These are phyloP conservation scores for Brevipalpus yothersi DNA, from an alignment of 1,140 invertebrate species.

Conservation along the genomic window DNA sequence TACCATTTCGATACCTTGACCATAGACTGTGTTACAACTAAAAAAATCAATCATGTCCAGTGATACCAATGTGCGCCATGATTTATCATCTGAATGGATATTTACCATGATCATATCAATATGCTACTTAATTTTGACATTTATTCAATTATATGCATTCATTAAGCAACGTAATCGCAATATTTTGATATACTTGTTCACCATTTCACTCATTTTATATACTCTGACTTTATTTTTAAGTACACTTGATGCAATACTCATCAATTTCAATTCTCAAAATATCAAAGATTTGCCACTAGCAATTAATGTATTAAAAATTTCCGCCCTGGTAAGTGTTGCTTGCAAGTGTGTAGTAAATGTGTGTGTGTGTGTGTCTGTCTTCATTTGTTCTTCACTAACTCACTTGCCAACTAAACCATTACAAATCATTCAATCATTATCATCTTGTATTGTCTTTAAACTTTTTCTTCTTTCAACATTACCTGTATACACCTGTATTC, in stretches of 20 bases:
- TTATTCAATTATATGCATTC: conserved; percentile 68
- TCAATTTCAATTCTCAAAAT: conserved; percentile 64
- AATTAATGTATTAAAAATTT: conserved; percentile 71
- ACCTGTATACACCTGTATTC: too few species aligned
- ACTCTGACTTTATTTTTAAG: conserved; percentile 59
- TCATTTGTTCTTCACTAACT: too few species aligned
- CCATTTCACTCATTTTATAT: conserved; percentile 56
- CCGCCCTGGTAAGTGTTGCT: conserved; percentile 57
- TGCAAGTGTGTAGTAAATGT: conserved; percentile 1
- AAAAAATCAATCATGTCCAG: too few species aligned
- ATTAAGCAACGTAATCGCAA: conserved; percentile 61
- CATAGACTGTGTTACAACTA: too few species aligned
- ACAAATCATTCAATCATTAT: too few species aligned
- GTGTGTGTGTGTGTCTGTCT: too few species aligned
- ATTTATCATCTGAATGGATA: too few species aligned
- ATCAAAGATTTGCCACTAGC: conserved; percentile 47
- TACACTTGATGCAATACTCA: conserved; percentile 63
- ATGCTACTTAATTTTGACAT: conserved; percentile 58
- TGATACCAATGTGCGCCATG: too few species aligned
- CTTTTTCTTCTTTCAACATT: too few species aligned
- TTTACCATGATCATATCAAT: conserved; percentile 67
- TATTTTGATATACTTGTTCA: conserved; percentile 70
- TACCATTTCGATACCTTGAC: too few species aligned
- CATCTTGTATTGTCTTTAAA: too few species aligned
- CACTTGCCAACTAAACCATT: too few species aligned